A percentile compares a stretch with the other conserved stretches of the same genome.
These are phyloP conservation scores for Alouatta palliata DNA, from an alignment of 2,113 vertebrate species.

Conservation along the genomic window DNA sequence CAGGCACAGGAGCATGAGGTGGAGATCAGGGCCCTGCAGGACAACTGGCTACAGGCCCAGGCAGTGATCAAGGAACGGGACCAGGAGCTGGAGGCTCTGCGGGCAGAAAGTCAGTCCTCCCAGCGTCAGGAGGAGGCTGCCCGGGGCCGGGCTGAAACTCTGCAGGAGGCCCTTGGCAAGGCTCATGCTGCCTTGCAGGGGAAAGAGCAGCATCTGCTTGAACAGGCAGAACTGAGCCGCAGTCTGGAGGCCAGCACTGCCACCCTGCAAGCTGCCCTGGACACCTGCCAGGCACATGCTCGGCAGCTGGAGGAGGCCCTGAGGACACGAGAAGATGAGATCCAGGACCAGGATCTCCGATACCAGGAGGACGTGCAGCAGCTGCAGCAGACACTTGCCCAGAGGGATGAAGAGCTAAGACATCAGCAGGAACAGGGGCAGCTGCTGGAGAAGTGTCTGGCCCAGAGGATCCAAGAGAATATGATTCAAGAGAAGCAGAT, in stretches of 20 bases:
- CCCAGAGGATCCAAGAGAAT: not conserved
- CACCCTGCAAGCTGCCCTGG: slow-evolving; percentile 61
- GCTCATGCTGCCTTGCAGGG: slow-evolving; percentile 69
- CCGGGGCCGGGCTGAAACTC: slow-evolving; percentile 48
- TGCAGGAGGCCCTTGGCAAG: slow-evolving; percentile 71
- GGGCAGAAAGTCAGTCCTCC: slow-evolving; percentile 52
- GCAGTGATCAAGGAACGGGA: slow-evolving; percentile 66
- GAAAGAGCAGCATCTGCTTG: slow-evolving; percentile 71
- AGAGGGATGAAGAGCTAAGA: slow-evolving; percentile 64
- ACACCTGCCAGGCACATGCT: slow-evolving; percentile 70
- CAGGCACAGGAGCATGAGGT: slow-evolving; percentile 66
- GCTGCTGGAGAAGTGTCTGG: slow-evolving; percentile 57
- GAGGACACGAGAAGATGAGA: slow-evolving; percentile 62
- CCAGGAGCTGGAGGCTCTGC: slow-evolving; percentile 64
- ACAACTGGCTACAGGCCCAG: slow-evolving; percentile 64
- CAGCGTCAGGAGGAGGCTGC: slow-evolving; percentile 67
- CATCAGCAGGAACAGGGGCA: slow-evolving; percentile 54
- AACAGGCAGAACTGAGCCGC: slow-evolving; percentile 72
- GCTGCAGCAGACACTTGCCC: slow-evolving; percentile 60
- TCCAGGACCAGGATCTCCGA: slow-evolving; percentile 42
- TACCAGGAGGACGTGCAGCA: slow-evolving; percentile 59
- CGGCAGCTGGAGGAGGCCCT: slow-evolving; percentile 70
- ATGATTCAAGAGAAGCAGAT: slow-evolving; percentile 33
- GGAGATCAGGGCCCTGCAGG: slow-evolving; percentile 50
- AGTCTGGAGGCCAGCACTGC: slow-evolving; percentile 49